These are phyloP conservation scores for Diglossa cyanea DNA, from an alignment of 2,797 vertebrate species.

Conservation along the genomic window DNA sequence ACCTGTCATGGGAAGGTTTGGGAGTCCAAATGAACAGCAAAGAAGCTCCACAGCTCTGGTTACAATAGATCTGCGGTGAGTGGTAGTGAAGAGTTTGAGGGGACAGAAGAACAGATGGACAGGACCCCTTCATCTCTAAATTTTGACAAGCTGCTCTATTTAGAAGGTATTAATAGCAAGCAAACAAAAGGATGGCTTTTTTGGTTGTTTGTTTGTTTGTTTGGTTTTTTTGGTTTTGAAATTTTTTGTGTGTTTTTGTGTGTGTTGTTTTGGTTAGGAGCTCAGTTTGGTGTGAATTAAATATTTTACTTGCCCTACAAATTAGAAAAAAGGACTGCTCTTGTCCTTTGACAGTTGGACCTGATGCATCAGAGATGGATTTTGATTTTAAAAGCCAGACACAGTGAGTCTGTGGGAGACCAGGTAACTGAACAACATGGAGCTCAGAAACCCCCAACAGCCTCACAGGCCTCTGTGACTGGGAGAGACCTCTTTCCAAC, in stretches of 20 bases:
- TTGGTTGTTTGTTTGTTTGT: fast-evolving
- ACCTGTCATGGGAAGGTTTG: background rate
- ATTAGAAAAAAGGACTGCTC: background rate
- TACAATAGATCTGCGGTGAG: background rate
- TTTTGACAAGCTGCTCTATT: background rate
- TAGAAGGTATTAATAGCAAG: background rate
- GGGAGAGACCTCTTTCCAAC: background rate
- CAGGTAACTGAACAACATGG: background rate
- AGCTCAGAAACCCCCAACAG: background rate
- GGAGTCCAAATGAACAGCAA: background rate
- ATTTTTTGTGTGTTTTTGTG: background rate
- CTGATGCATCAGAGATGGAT: background rate
- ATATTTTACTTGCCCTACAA: background rate
- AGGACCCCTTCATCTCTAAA: background rate
- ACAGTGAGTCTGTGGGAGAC: background rate
- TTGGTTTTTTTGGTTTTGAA: background rate
- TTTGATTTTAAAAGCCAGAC: background rate
- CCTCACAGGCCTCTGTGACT: background rate
- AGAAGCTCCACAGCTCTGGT: background rate
- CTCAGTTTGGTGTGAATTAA: background rate
- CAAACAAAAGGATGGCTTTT: background rate
- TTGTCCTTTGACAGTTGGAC: background rate
- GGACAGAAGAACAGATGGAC: background rate
- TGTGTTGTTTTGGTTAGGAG: background rate
- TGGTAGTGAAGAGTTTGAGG: background rate